Evolutionary conservation across 2,888 invertebrate genomes (phyloP), one percentile per base, ranked within the genome.

Genomic region (Drosophila emarginata): DNA sequence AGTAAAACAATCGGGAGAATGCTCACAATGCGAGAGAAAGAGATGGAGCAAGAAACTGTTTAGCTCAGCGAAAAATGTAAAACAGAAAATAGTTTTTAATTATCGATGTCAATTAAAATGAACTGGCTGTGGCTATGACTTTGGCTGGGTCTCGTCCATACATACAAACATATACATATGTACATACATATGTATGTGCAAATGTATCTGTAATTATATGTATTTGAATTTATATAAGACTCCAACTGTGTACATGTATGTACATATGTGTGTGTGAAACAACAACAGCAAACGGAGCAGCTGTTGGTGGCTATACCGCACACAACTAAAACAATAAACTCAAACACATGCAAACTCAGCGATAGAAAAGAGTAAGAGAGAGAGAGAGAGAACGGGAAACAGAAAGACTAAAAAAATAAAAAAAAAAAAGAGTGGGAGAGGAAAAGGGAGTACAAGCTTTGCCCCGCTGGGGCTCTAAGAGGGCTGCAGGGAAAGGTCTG

Each of bases 41-140:
- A 56, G 64, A 58, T 21, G 52, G 15, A 11, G 51, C 39, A 18
- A 36, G 18, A 26, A 21, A 18, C 52, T 7, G 52, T 14, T 52
- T 52, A 52, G 52, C 52, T 52, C 52, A 52, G 26, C 52, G 52
- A 52, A 59, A 60, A 61, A 76, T 67, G 56, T 74, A 72, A 64
- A 67, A 69, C 72, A 68, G 75, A 77, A 82, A 80, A 87, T 81
- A 77, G 78, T 84, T 87, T 81, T 83, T 86, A 87, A 82, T 87
- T 89, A 80, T 80, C 76, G 80, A 89, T 84, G 89, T 87, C 87
- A 87, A 87, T 87, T 87, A 89, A 87, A 86, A 64, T 87, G 89
- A 87, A 87, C 87, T 84, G 80, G 45, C 45, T 78, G 64, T 65
- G 62, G 54, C 54, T 53, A 61, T 66, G 72, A 56, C 59, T 53